These are phyloP conservation scores for Proterorhinus semilunaris DNA, from an alignment of 2,113 vertebrate species.

Conservation along the genomic window DNA sequence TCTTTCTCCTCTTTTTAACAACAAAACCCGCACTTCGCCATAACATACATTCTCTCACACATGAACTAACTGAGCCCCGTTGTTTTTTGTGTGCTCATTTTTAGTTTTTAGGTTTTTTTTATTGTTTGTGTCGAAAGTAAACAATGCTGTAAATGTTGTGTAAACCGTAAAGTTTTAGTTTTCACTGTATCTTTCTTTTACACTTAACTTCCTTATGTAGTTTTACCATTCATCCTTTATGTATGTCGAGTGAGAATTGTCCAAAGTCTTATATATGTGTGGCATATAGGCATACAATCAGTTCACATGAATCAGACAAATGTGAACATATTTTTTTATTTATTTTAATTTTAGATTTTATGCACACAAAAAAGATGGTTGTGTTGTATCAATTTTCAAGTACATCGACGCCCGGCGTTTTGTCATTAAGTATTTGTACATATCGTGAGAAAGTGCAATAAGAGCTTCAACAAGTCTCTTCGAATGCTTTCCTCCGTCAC, in stretches of 20 bases:
- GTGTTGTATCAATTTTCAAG: constrained; percentile 7
- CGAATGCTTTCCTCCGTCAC: background rate
- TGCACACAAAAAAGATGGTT: background rate
- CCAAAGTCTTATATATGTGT: constrained; percentile 52
- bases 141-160: constrained; percentile 46
- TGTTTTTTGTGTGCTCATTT: constrained; percentile 6
- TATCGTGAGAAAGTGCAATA: constrained; percentile 47
- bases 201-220: constrained; percentile 31
- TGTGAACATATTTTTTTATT: constrained; percentile 6
- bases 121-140: constrained; percentile 37
- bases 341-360: background rate
- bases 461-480: constrained; percentile 7
- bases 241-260: constrained; percentile 52
- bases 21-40: background rate
- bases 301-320: constrained; percentile 25
- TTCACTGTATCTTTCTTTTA: constrained; percentile 26
- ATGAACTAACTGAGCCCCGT: constrained; percentile 26
- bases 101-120: constrained; percentile 36
- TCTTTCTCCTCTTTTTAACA: background rate
- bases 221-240: constrained; percentile 34
- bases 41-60: background rate
- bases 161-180: constrained; percentile 46
- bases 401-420: background rate
- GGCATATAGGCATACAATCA: constrained; percentile 8
- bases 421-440: constrained; percentile 24